Evolutionary conservation across 2,113 vertebrate species (phyloP), one percentile per base, ranked within the genome.

Genomic region (Ptyas mucosa): DNA sequence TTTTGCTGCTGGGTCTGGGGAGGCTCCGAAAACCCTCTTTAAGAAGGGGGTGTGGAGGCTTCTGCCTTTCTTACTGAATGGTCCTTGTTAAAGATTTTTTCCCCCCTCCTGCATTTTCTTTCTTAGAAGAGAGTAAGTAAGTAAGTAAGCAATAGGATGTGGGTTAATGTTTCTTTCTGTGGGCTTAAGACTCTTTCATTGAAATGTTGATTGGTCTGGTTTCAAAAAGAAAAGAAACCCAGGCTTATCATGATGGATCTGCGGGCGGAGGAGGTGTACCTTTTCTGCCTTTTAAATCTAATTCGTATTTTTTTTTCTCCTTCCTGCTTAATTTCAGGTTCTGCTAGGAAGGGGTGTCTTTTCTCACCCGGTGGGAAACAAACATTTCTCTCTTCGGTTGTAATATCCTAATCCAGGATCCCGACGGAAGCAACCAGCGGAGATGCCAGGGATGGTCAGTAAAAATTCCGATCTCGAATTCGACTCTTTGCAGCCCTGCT

Each of bases 401-500:
- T 34, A 53, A 91, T 39, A 51, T 26, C 75, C 91, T 23, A 64
- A 89, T 58, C 7, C 54, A 91, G 49, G 91, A 89, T 91, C 88
- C 93, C 3, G 10, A 3, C 54, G 29, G 52, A 85, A 89, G 94
- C 91, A 95, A 93, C 81, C 89, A 94, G 90, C 95, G 89, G 97
- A 96, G 97, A 99, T 99, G 99, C 99, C 98, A 91, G 98, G 98
- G 95, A 98, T 98, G 97, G 96, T 98, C 95, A 98, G 98, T 97
- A 99, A 99, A 98, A 99, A 99, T 97, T 98, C 98, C 90, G 99
- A 99, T 95, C 97, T 99, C 97, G 99, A 99, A 98, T 99, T 99
- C 94, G 99, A 99, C 98, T 99, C 98, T 89, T 97, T 99, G 97
- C 99, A 99, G 96, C 99, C 99, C 92, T 99, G 99, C 96, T 99